Evolutionary conservation across 2,113 vertebrate genomes (phyloP).

Genomic region (Centropus bengalensis): DNA sequence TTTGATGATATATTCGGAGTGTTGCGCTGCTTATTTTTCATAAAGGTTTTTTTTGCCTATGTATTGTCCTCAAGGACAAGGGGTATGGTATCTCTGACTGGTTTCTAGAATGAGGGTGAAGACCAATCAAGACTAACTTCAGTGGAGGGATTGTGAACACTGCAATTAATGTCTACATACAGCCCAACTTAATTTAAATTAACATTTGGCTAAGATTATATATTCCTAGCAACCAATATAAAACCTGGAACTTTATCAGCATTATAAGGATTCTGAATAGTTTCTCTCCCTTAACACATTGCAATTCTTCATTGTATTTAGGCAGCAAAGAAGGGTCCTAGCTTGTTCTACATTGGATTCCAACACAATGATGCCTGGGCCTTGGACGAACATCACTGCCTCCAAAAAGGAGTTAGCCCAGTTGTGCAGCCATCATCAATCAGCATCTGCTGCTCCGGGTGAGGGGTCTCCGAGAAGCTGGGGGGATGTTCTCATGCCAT

Average conservation of each 20-base stretch:
- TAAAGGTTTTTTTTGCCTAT: not conserved
- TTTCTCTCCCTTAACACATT: not conserved
- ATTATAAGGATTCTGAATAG: not conserved
- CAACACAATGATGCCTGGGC: not conserved
- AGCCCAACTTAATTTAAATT: not conserved
- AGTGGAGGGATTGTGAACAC: not conserved
- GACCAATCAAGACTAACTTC: not conserved
- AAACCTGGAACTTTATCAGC: not conserved
- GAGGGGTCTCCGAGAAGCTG: not conserved
- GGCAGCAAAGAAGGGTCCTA: not conserved
- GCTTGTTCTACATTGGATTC: not conserved
- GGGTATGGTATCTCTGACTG: not conserved
- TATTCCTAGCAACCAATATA: not conserved
- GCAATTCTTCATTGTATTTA: not conserved
- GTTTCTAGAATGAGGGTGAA: not conserved
- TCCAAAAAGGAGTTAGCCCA: not conserved
- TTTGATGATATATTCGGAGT: not conserved
- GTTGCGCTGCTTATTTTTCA: not conserved
- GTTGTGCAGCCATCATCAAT: not conserved
- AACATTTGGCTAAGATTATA: not conserved
- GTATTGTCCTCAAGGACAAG: not conserved
- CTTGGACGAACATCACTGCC: not conserved
- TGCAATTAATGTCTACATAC: not conserved
- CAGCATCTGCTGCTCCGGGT: not conserved
- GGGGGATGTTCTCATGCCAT: not conserved